Conservation (phyloP, 2,888 invertebrate genomes). For the Archips crataeganus region DNA sequence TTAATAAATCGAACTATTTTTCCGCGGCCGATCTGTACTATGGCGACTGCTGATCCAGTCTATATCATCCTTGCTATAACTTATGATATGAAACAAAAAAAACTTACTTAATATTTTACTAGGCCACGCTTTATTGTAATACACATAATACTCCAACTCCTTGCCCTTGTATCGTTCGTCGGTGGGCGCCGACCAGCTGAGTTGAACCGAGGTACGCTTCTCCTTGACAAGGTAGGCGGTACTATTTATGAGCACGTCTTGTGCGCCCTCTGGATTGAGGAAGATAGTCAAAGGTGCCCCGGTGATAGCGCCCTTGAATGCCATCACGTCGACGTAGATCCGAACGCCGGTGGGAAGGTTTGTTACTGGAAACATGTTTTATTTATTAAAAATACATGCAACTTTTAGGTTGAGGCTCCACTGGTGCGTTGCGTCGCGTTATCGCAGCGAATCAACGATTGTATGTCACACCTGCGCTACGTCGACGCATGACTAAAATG, state of each 20-base stretch:
- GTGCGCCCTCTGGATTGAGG: slow-evolving; percentile 77
- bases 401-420: too few relatives aligned
- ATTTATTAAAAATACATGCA: too few relatives aligned
- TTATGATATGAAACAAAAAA: neutral
- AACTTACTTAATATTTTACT: slow-evolving; percentile 78
- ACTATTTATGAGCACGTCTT: slow-evolving; percentile 81
- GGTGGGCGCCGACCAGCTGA: slow-evolving; percentile 89
- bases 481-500: too few relatives aligned
- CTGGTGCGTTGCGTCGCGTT: too few relatives aligned
- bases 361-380: slow-evolving; percentile 71
- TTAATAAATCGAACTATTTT: too few relatives aligned
- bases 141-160: slow-evolving; percentile 88
- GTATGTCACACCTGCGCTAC: too few relatives aligned
- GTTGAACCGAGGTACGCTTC: slow-evolving; percentile 86
- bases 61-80: too few relatives aligned
- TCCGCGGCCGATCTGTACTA: too few relatives aligned
- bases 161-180: slow-evolving; percentile 78
- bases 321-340: slow-evolving; percentile 86
- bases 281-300: slow-evolving; percentile 83
- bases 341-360: slow-evolving; percentile 83
- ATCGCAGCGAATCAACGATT: too few relatives aligned
- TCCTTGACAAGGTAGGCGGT: slow-evolving; percentile 81
- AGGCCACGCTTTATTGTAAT: slow-evolving; percentile 86
- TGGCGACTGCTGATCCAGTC: too few relatives aligned
- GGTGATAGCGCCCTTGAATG: slow-evolving; percentile 84